Evolutionary conservation across 2,888 invertebrate species (phyloP).

Genomic region (Apomyelois bistriatella): DNA sequence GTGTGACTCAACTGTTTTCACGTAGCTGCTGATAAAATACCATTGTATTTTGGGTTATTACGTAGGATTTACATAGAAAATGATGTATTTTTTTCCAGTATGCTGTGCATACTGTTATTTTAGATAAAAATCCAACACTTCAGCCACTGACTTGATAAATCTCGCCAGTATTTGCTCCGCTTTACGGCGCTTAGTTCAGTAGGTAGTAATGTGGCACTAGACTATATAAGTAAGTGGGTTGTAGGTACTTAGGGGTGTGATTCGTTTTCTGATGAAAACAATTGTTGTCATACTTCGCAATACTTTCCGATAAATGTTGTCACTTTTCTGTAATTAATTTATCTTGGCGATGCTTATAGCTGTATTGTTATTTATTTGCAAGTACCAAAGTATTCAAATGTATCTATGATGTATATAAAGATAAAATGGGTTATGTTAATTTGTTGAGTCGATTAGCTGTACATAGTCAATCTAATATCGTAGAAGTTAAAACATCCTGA

Average conservation of each 20-base stretch:
- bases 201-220: constrained; percentile 9
- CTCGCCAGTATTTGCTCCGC: constrained; percentile 32
- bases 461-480: constrained; percentile 3
- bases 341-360: constrained; percentile 39
- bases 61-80: constrained; percentile 17
- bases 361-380: constrained; percentile 57
- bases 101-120: constrained; percentile 47
- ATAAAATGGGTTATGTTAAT: constrained; percentile 21
- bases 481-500: neutral
- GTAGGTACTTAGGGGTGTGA: constrained; percentile 31
- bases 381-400: constrained; percentile 69
- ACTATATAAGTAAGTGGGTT: constrained; percentile 25
- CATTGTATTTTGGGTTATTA: constrained; percentile 21
- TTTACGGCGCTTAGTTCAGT: constrained; percentile 19
- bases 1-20: constrained; percentile 55
- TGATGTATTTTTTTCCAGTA: constrained; percentile 23
- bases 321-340: constrained; percentile 33
- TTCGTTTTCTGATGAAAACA: constrained; percentile 23
- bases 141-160: constrained; percentile 19
- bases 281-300: constrained; percentile 33
- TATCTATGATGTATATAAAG: constrained; percentile 30
- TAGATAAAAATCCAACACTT: constrained; percentile 27
- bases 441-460: constrained; percentile 21
- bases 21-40: constrained; percentile 32
- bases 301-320: constrained; percentile 33